Percentiles rank a stretch among this genome's conserved stretches.
Evolutionary conservation across 2,797 vertebrate species (phyloP).

Genomic region (Leptoclinus maculatus): DNA sequence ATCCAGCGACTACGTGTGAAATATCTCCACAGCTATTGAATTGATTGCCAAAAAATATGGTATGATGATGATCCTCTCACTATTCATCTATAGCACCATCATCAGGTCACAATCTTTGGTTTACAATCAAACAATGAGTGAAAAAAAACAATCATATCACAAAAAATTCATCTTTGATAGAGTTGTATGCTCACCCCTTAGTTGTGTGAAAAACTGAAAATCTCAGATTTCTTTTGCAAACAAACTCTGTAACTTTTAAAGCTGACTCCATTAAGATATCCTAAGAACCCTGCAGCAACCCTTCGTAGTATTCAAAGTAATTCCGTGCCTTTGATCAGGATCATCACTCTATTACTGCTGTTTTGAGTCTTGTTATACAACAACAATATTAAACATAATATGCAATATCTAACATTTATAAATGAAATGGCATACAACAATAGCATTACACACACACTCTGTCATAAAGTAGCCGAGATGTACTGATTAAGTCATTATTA

Average conservation of each 20-base stretch:
- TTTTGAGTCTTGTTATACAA: background rate
- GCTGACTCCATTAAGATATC: background rate
- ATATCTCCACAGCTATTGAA: background rate
- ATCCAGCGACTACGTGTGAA: background rate
- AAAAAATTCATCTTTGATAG: background rate
- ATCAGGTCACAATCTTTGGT: background rate
- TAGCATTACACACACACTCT: background rate
- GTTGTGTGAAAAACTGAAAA: background rate
- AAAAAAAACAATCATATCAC: constrained; percentile 10
- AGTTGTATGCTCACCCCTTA: background rate
- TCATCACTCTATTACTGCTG: background rate
- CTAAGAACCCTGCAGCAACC: background rate
- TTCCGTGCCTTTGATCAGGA: background rate
- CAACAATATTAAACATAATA: background rate
- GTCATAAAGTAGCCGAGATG: constrained; percentile 22
- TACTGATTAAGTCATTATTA: constrained; percentile 44
- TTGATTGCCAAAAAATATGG: background rate
- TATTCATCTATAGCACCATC: background rate
- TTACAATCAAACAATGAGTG: background rate
- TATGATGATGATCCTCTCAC: background rate
- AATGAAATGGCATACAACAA: background rate
- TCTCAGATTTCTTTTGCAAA: constrained; percentile 4
- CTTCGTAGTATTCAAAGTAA: background rate
- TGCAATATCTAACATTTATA: background rate
- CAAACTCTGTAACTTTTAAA: constrained; percentile 13